These are phyloP conservation scores for Rhimphoctona megacephalus DNA, from an alignment of 2,888 invertebrate species.

Conservation along the genomic window DNA sequence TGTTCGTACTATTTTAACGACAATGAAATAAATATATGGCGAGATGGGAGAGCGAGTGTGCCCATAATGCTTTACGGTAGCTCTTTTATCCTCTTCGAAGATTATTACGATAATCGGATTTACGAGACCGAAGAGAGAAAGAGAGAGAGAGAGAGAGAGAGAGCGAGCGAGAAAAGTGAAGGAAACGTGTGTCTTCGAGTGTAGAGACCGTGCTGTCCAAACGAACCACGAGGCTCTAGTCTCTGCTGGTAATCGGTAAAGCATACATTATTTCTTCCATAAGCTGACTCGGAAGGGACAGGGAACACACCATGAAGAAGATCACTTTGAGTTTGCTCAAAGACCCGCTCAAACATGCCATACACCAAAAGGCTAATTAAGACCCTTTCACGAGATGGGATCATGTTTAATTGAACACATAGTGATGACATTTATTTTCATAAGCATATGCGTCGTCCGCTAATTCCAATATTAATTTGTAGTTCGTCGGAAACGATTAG, in stretches of 20 bases:
- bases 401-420: conserved; percentile 30
- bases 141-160: conserved; percentile 27
- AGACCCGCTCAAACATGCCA: conserved; percentile 15
- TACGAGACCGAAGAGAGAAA: conserved; percentile 44
- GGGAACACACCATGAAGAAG: conserved; percentile 17
- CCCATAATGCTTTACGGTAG: conserved; percentile 47
- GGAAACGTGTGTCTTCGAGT: conserved; percentile 55
- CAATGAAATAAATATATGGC: conserved; percentile 46
- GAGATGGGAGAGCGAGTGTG: conserved; percentile 13
- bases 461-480: not conserved
- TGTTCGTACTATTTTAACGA: conserved; percentile 45
- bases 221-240: conserved; percentile 32
- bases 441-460: not conserved
- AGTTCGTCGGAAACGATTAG: not conserved
- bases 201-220: conserved; percentile 40
- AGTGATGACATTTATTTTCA: not conserved
- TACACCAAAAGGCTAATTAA: not conserved
- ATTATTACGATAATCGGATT: conserved; percentile 71
- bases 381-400: conserved; percentile 3
- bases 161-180: conserved; percentile 34
- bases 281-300: conserved; percentile 63
- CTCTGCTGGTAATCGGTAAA: conserved; percentile 58
- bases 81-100: conserved; percentile 58
- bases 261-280: conserved; percentile 66
- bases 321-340: conserved; percentile 45